Percentiles rank a stretch among this genome's conserved stretches.
Conservation (phyloP, 2,113 vertebrate species). For the Tupaia chinensis region DNA sequence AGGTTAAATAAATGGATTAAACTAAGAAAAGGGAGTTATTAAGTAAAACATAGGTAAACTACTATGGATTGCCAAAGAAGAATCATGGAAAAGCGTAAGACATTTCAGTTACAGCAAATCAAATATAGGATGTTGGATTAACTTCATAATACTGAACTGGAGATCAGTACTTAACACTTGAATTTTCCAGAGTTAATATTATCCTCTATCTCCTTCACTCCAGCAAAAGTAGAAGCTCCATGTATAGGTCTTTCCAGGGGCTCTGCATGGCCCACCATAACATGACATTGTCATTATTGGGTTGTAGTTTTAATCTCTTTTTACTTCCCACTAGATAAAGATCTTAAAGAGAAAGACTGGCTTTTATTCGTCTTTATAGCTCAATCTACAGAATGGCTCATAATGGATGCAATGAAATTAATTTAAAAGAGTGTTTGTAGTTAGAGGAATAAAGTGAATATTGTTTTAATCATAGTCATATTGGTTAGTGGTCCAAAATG, state of each 20-base stretch:
- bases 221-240: neutral
- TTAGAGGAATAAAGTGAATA: neutral
- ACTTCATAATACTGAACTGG: neutral
- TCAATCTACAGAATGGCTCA: neutral
- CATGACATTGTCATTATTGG: neutral
- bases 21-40: neutral
- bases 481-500: constrained; percentile 4
- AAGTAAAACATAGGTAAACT: neutral
- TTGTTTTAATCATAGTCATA: neutral
- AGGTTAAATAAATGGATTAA: neutral
- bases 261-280: neutral
- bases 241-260: accelerated
- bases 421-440: neutral
- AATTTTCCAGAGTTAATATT: neutral
- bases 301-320: neutral
- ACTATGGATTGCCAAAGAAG: neutral
- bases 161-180: neutral
- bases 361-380: neutral
- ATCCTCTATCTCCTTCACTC: neutral
- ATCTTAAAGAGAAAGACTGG: neutral
- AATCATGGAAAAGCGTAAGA: neutral
- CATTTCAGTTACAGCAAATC: neutral
- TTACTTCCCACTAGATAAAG: neutral
- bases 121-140: neutral
- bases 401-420: neutral